Conservation (phyloP, 2,797 vertebrate genomes). For the Sebastes hubbsi region DNA sequence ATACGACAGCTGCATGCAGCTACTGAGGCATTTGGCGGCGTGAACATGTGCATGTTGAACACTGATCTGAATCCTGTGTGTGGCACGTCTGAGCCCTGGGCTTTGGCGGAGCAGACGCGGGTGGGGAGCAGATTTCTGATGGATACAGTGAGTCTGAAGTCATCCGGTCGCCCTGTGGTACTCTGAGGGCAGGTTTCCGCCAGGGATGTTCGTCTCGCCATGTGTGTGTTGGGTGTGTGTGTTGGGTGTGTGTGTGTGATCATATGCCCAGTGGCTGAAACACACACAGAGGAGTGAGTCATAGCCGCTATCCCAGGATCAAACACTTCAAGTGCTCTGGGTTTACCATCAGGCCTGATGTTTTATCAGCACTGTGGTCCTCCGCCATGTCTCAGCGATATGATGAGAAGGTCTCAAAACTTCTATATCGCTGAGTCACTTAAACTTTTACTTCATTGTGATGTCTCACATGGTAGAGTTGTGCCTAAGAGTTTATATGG, state of each 20-base stretch:
- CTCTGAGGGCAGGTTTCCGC: slow-evolving; percentile 48
- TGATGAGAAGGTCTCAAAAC: slow-evolving; percentile 24
- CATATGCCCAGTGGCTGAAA: slow-evolving; percentile 38
- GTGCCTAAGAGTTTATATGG: slow-evolving; percentile 2
- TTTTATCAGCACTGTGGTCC: slow-evolving; percentile 65
- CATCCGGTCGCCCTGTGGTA: slow-evolving; percentile 56
- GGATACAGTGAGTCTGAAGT: slow-evolving; percentile 75
- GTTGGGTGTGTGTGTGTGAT: slow-evolving; percentile 48
- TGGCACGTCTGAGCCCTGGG: slow-evolving; percentile 67
- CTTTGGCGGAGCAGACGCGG: slow-evolving; percentile 55
- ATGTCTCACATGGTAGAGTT: slow-evolving; percentile 1
- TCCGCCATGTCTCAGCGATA: slow-evolving; percentile 48
- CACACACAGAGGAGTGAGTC: slow-evolving; percentile 59
- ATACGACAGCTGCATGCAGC: slow-evolving; percentile 68
- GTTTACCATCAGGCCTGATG: slow-evolving; percentile 56
- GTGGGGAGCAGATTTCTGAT: slow-evolving; percentile 47
- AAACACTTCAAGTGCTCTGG: slow-evolving; percentile 63
- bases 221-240: slow-evolving; percentile 38
- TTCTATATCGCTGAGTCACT: slow-evolving; percentile 9
- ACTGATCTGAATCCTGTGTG: slow-evolving; percentile 63
- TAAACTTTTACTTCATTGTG: slow-evolving; percentile 4
- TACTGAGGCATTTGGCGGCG: slow-evolving; percentile 50
- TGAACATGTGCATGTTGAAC: slow-evolving; percentile 53
- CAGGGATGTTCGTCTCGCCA: slow-evolving; percentile 27
- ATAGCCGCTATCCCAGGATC: slow-evolving; percentile 63